Conservation (phyloP, 2,113 vertebrate genomes). For the Bungarus multicinctus region DNA sequence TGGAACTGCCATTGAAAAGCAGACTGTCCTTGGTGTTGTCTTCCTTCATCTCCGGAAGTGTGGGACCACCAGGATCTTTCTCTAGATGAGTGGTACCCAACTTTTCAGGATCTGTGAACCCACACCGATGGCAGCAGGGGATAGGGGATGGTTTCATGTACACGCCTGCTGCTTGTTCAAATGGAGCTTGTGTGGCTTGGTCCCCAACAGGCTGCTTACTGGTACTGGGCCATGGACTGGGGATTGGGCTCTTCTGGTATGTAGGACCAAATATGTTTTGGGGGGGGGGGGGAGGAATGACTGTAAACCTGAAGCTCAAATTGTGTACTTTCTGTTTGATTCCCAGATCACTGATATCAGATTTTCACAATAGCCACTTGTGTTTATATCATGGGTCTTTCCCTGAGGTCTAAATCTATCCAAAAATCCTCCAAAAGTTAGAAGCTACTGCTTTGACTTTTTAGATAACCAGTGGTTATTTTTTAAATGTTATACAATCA, state of each 20-base stretch:
- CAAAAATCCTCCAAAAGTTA: neutral
- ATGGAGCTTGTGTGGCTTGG: neutral
- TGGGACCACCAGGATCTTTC: neutral
- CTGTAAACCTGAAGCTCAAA: neutral
- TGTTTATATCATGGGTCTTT: neutral
- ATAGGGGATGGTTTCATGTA: neutral
- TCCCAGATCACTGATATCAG: neutral
- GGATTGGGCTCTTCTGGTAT: neutral
- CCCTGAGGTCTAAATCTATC: neutral
- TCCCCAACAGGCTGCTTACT: neutral
- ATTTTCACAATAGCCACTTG: neutral
- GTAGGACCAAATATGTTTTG: neutral
- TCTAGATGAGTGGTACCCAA: neutral
- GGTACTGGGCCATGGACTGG: rapidly evolving
- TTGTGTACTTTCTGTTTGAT: neutral
- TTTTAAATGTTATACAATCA: neutral
- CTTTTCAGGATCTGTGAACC: neutral
- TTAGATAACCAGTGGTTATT: neutral
- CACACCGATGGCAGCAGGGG: neutral
- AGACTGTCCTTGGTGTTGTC: neutral
- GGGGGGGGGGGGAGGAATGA: neutral
- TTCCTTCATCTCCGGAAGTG: neutral
- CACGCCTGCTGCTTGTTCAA: neutral
- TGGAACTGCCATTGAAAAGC: neutral
- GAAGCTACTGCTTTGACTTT: neutral